These are phyloP conservation scores for Ceratosolen fusciceps DNA, from an alignment of 1,140 invertebrate species.

Conservation along the genomic window DNA sequence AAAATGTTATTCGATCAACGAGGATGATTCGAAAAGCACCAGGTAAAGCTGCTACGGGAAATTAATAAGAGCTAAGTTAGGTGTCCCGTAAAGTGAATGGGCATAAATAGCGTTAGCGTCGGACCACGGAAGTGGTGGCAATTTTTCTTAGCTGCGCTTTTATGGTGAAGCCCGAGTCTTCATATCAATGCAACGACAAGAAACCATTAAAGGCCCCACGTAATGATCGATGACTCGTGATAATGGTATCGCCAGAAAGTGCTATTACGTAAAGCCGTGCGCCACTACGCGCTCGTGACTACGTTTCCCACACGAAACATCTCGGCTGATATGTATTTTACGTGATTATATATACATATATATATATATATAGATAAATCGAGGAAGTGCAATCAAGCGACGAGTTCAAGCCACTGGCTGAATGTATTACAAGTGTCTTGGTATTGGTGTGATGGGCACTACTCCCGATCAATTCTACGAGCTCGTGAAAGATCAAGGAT, in stretches of 20 bases:
- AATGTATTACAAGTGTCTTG: background rate
- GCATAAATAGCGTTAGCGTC: conserved; percentile 34
- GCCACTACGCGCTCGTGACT: background rate
- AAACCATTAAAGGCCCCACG: conserved; percentile 58
- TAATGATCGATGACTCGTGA: conserved; percentile 65
- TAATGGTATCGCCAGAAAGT: conserved; percentile 51
- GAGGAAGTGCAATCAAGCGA: conserved; percentile 5
- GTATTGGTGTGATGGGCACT: background rate
- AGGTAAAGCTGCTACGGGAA: background rate
- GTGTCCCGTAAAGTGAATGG: background rate
- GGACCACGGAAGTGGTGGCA: conserved; percentile 60
- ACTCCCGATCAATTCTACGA: background rate
- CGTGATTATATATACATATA: conserved; percentile 1
- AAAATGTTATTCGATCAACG: too few species aligned
- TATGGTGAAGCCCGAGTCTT: background rate
- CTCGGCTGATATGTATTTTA: background rate
- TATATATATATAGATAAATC: background rate
- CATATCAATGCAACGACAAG: conserved; percentile 48
- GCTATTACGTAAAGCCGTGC: conserved; percentile 1
- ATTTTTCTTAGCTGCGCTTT: conserved; percentile 62
- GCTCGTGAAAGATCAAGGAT: background rate
- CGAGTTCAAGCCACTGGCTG: background rate
- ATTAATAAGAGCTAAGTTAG: background rate
- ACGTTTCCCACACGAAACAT: background rate
- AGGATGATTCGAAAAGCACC: background rate